Evolutionary conservation across 2,888 invertebrate species (phyloP), one percentile per base, ranked within the genome.

Genomic region (Tachina grossa): DNA sequence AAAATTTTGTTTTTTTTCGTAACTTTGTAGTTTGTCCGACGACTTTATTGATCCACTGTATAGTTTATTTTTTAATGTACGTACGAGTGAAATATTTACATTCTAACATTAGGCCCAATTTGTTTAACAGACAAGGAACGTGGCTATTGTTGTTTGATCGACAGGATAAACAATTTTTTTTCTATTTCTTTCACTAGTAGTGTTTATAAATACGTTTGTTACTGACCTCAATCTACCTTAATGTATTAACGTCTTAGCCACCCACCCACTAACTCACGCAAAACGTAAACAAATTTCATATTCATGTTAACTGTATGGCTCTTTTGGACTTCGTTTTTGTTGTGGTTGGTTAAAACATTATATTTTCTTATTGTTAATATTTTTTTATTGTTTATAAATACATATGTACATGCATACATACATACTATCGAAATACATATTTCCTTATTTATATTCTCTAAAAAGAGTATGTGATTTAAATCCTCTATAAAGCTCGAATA

Each of bases 201-300:
- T 45, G 43, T 31, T 63, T 22, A 14, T 65, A 22, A 22, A 0
- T 11, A 41, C 45, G 51, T 45, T 65, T 53, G 8, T 14, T 43
- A 71, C 19, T 49, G 47, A 51, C 47, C 74, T 66, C 10, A 1
- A 69, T 45, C 61, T 57, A 3, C 16, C 14, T 16, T 19, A 83
- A 59, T 14, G 13, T 69, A 43, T 53, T 39, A 61, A 14, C n/a
- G 43, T 13, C n/a, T 41, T 51, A 14, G 16, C 55, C 53, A 63
- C n/a, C 71, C 55, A 65, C 59, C 43, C 51, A 61, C 80, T 19
- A 1, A 31, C 45, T 43, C 63, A 57, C 75, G 13, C 71, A 76
- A 57, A 41, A 69, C 13, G 41, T 66, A 53, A 69, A 75, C 43
- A 84, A 57, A 74, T 75, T 74, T 66, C n/a, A 69, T 53, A 49